These are phyloP conservation scores for Subacronicta megacephala DNA, from an alignment of 2,888 invertebrate species.

Conservation along the genomic window DNA sequence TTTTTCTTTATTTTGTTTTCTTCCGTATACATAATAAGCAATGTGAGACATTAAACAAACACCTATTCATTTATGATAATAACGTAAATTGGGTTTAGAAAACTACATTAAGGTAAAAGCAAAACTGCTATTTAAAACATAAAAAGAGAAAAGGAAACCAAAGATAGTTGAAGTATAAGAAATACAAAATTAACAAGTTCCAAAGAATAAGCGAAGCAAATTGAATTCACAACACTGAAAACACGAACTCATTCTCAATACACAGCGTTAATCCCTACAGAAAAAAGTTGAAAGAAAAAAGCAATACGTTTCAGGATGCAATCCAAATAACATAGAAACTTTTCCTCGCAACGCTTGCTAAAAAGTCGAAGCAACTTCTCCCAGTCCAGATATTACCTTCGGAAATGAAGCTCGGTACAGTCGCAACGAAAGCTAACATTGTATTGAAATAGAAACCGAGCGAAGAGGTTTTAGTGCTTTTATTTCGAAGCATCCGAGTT, in stretches of 20 bases:
- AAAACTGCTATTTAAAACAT: too few relatives aligned
- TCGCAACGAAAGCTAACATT: constrained; percentile 56
- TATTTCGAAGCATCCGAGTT: constrained; percentile 46
- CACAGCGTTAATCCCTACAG: constrained; percentile 31
- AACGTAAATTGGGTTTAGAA: too few relatives aligned
- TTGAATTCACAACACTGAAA: constrained; percentile 22
- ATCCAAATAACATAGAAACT: constrained; percentile 50
- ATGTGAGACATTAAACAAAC: too few relatives aligned
- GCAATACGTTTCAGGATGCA: constrained; percentile 45
- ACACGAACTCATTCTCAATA: constrained; percentile 31
- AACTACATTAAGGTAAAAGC: too few relatives aligned
- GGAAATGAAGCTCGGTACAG: constrained; percentile 56
- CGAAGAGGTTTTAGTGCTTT: constrained; percentile 46
- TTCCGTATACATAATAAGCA: too few relatives aligned
- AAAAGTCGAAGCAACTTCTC: constrained; percentile 52
- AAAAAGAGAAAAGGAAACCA: too few relatives aligned
- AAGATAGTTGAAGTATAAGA: not conserved
- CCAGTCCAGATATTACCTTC: constrained; percentile 56
- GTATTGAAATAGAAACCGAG: constrained; percentile 59
- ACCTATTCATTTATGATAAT: too few relatives aligned
- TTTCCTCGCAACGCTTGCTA: constrained; percentile 42
- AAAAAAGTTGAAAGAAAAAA: constrained; percentile 27
- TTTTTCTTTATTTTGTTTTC: too few relatives aligned
- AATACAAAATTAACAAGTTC: constrained; percentile 11
- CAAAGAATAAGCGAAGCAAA: constrained; percentile 12